Percentiles rank a stretch among this genome's conserved stretches.
phyloP scores from a whole-genome alignment of 1,140 invertebrate species.

The Drosophila pruinosa region DNA sequence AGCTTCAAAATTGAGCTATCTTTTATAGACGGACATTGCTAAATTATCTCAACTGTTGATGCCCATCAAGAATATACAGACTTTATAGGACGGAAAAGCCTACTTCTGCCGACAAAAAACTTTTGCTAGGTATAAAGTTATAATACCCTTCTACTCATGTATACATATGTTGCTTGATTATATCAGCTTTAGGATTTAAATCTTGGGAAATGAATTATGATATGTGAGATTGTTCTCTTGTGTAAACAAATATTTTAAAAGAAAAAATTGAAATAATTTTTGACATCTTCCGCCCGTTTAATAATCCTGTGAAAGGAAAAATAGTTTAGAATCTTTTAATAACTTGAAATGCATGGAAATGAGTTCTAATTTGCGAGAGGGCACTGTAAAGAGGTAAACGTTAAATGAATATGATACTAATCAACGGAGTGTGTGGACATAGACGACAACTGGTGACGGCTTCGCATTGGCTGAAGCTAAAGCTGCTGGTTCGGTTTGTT shows the following conservation, averaged over 20 bases:
- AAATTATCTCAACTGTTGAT: too few species aligned
- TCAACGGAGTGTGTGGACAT: slow-evolving; percentile 5
- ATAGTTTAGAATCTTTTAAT: neutral
- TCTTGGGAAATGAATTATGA: too few species aligned
- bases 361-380: neutral
- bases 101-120: too few species aligned
- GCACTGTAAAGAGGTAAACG: slow-evolving; percentile 13
- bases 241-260: neutral
- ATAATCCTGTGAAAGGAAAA: neutral
- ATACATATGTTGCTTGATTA: neutral
- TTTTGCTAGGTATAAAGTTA: too few species aligned
- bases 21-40: too few species aligned
- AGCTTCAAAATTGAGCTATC: too few species aligned
- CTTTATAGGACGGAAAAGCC: too few species aligned
- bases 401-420: slow-evolving; percentile 2
- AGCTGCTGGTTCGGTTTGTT: slow-evolving; percentile 40
- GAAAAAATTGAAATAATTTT: neutral
- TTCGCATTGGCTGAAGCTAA: slow-evolving; percentile 20
- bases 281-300: neutral
- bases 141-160: too few species aligned
- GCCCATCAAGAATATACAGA: too few species aligned
- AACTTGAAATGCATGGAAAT: neutral
- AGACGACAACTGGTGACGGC: slow-evolving; percentile 17
- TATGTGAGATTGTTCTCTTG: too few species aligned
- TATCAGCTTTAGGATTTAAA: too few species aligned